Evolutionary conservation across 2,113 vertebrate species (phyloP).

Genomic region (Scopus umbretta): DNA sequence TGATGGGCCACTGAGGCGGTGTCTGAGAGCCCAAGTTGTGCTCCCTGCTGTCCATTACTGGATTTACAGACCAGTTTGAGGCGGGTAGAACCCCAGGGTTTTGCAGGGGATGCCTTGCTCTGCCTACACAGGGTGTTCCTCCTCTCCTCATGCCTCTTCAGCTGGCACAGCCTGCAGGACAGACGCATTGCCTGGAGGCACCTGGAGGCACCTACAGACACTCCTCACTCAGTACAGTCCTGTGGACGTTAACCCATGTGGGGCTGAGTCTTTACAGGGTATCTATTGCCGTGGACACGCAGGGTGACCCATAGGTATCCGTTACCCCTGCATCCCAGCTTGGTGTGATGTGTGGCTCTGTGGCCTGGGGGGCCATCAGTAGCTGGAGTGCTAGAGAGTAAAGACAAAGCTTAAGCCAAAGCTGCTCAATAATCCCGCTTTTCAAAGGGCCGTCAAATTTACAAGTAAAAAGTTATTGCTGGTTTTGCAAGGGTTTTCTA

Average conservation of each 20-base stretch:
- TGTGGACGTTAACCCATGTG: not conserved
- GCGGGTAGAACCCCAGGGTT: not conserved
- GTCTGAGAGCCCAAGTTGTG: not conserved
- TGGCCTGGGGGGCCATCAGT: accelerated
- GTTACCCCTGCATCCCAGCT: not conserved
- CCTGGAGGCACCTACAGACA: not conserved
- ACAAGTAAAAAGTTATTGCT: not conserved
- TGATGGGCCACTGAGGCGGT: not conserved
- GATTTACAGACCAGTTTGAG: not conserved
- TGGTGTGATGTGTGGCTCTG: not conserved
- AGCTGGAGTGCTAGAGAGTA: not conserved
- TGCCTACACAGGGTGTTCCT: not conserved
- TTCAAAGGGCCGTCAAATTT: not conserved
- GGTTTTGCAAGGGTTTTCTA: not conserved
- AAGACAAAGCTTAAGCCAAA: not conserved
- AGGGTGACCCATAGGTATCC: not conserved
- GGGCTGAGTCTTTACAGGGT: not conserved
- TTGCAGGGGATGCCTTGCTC: not conserved
- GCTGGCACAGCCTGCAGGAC: not conserved
- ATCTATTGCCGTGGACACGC: not conserved
- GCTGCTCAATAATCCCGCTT: not conserved
- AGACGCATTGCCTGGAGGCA: accelerated
- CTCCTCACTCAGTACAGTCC: not conserved
- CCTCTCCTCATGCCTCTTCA: not conserved
- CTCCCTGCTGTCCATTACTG: not conserved